phyloP scores from a whole-genome alignment of 2,888 invertebrate species.

The Torymus tubicola region DNA sequence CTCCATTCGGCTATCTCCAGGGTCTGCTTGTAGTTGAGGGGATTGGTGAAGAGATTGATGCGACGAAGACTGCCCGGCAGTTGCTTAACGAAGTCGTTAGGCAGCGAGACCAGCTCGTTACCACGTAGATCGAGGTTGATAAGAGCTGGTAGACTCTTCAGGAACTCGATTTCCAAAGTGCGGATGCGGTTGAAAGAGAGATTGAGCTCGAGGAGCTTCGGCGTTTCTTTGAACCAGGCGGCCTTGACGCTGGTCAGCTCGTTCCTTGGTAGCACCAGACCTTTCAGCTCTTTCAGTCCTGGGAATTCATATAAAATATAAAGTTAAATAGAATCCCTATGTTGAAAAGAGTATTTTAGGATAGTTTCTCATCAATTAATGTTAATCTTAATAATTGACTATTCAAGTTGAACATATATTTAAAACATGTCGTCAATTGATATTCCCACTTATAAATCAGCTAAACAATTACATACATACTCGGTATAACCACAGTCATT shows the following conservation, averaged over 20 bases:
- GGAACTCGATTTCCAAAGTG: constrained; percentile 47
- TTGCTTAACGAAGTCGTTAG: constrained; percentile 37
- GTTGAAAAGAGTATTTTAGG: too few relatives aligned
- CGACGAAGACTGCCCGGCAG: constrained; percentile 36
- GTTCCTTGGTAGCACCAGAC: constrained; percentile 54
- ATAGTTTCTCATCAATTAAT: too few relatives aligned
- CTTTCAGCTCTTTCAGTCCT: constrained; percentile 52
- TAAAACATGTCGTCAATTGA: too few relatives aligned
- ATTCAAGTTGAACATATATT: too few relatives aligned
- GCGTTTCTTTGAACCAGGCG: constrained; percentile 57
- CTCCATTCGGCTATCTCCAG: constrained; percentile 43
- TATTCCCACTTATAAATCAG: too few relatives aligned
- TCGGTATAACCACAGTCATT: too few relatives aligned
- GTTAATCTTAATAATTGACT: too few relatives aligned
- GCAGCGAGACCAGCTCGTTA: constrained; percentile 53
- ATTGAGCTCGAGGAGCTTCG: constrained; percentile 52
- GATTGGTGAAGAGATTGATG: constrained; percentile 54
- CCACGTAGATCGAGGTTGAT: constrained; percentile 51
- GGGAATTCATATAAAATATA: not conserved
- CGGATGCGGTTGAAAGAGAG: constrained; percentile 51
- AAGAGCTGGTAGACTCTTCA: constrained; percentile 44
- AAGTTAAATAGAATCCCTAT: too few relatives aligned
- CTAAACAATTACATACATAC: too few relatives aligned
- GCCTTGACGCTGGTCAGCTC: constrained; percentile 53
- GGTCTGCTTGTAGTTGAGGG: constrained; percentile 48